Evolutionary conservation across 1,140 invertebrate genomes (phyloP).

Genomic region (Aphelenchoides besseyi): DNA sequence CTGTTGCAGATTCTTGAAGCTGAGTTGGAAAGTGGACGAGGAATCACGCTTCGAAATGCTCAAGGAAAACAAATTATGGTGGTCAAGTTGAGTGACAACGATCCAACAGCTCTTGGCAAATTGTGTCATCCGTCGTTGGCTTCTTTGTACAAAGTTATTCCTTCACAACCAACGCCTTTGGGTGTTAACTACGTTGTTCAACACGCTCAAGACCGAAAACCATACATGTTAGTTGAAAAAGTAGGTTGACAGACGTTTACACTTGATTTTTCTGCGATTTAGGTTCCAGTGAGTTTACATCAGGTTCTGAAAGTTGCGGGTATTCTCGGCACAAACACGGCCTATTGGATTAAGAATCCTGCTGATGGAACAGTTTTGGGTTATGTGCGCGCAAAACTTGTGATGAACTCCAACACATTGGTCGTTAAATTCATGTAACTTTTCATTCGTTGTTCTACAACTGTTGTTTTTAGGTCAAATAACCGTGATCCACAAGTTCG

Average conservation of each 20-base stretch:
- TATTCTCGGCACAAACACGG: conserved; percentile 43
- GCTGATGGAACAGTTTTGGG: conserved; percentile 42
- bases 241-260: conserved; percentile 28
- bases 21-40: conserved; percentile 30
- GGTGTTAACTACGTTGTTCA: background rate
- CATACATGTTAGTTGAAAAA: conserved; percentile 34
- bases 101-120: conserved; percentile 41
- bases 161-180: background rate
- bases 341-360: conserved; percentile 44
- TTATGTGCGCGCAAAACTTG: conserved; percentile 48
- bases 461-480: conserved; percentile 17
- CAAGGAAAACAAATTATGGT: conserved; percentile 45
- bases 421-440: conserved; percentile 48
- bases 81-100: conserved; percentile 33
- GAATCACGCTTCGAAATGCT: conserved; percentile 40
- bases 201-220: conserved; percentile 22
- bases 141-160: conserved; percentile 44
- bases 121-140: conserved; percentile 45
- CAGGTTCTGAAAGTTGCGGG: conserved; percentile 45
- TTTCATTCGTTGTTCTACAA: background rate
- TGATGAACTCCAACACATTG: conserved; percentile 42
- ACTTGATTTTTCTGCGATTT: no score
- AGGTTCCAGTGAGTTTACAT: conserved; percentile 42
- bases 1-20: conserved; percentile 35
- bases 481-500: conserved; percentile 25